phyloP scores from a whole-genome alignment of 1,140 invertebrate genomes.

The Dreissena polymorpha region DNA sequence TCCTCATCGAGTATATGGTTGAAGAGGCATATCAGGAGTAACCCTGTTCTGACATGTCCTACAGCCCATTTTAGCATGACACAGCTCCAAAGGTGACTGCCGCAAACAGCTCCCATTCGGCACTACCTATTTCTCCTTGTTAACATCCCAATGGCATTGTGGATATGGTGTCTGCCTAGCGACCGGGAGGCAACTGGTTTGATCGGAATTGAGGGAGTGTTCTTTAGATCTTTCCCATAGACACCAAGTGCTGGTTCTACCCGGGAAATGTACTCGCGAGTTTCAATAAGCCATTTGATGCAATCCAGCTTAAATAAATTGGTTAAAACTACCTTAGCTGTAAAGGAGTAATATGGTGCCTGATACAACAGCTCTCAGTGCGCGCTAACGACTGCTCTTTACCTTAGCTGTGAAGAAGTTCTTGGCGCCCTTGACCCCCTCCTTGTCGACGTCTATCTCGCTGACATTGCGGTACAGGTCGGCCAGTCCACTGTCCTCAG shows the following conservation, averaged over 20 bases:
- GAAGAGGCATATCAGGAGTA: no score
- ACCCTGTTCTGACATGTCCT: no score
- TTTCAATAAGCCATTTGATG: no score
- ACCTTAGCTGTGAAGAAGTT: slow-evolving; percentile 80
- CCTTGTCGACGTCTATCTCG: slow-evolving; percentile 78
- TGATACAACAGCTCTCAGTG: not conserved
- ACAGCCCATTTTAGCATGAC: not conserved
- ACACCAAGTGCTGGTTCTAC: no score
- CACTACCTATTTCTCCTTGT: not conserved
- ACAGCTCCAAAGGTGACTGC: not conserved
- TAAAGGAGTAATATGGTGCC: not conserved
- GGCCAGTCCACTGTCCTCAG: slow-evolving; percentile 67
- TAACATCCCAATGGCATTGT: not conserved
- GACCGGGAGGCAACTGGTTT: no score
- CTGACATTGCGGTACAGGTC: slow-evolving; percentile 73
- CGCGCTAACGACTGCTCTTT: not conserved
- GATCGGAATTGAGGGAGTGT: no score
- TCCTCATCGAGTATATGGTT: no score
- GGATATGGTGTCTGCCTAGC: no score
- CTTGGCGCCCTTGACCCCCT: slow-evolving; percentile 78
- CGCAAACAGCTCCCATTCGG: not conserved
- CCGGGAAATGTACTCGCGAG: no score
- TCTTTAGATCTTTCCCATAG: no score
- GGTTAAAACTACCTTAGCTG: not conserved
- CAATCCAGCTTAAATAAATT: no score